Evolutionary conservation across 1,140 invertebrate species (phyloP).

Genomic region (Trichoplusia ni): DNA sequence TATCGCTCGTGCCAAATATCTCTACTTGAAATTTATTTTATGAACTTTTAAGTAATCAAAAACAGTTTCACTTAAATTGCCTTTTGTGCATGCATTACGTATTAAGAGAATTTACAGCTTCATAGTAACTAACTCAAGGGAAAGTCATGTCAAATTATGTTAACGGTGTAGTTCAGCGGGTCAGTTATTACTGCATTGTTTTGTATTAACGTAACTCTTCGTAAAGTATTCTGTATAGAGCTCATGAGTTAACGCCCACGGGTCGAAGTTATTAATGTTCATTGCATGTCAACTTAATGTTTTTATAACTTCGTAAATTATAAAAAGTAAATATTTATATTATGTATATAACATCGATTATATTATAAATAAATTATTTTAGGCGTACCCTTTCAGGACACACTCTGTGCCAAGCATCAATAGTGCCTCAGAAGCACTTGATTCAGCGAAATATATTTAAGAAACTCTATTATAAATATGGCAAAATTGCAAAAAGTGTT

Average conservation of each 20-base stretch:
- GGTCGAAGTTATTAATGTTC: constrained; percentile 52
- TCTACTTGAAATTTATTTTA: constrained; percentile 4
- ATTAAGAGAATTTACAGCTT: constrained; percentile 44
- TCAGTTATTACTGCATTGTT: constrained; percentile 38
- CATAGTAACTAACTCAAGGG: constrained; percentile 44
- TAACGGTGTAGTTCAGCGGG: constrained; percentile 38
- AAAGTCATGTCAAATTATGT: constrained; percentile 39
- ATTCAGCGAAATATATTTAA: constrained; percentile 14
- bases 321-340: constrained; percentile 31
- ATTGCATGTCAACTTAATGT: constrained; percentile 62
- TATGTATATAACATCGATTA: constrained; percentile 24
- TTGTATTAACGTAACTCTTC: constrained; percentile 20
- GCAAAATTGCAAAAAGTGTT: constrained; percentile 8
- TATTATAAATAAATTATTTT: constrained; percentile 14
- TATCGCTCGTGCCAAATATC: constrained; percentile 11
- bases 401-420: constrained; percentile 19
- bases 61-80: constrained; percentile 56
- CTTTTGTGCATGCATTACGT: constrained; percentile 50
- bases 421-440: constrained; percentile 18
- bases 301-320: constrained; percentile 36
- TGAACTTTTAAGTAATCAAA: not conserved
- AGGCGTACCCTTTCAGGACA: constrained; percentile 13
- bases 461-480: constrained; percentile 22
- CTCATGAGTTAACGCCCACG: constrained; percentile 37
- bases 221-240: constrained; percentile 27